Conservation (phyloP, 2,888 invertebrate genomes). For the Isoperla grammatica region DNA sequence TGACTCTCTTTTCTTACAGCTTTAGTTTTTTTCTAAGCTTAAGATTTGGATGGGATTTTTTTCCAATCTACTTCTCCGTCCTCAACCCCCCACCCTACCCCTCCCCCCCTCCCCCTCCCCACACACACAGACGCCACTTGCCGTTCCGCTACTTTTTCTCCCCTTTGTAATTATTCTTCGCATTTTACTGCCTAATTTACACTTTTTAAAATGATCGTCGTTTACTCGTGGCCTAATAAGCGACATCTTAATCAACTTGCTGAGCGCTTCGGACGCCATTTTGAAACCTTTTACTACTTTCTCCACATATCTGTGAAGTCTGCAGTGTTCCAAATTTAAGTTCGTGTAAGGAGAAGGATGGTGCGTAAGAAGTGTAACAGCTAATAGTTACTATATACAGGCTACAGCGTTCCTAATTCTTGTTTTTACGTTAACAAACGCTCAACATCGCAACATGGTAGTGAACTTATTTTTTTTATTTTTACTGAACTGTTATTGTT, state of each 20-base stretch:
- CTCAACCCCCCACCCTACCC: conserved; percentile 14
- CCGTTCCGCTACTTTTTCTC: conserved; percentile 1
- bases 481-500: no score
- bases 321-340: no score
- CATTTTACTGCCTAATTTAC: conserved; percentile 10
- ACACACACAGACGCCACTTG: neutral
- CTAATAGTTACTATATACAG: no score
- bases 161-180: conserved; percentile 2
- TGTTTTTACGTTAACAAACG: no score
- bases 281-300: no score
- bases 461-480: no score
- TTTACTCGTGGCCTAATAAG: neutral
- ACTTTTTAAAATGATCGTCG: conserved; percentile 5
- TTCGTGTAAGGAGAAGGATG: no score
- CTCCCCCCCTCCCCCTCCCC: neutral
- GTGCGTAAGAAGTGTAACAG: no score
- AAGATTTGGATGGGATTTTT: conserved; percentile 31
- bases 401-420: no score
- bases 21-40: conserved; percentile 7
- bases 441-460: no score
- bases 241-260: neutral
- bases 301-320: no score
- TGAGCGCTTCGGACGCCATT: neutral
- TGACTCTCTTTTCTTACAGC: conserved; percentile 15
- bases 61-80: conserved; percentile 32